Base-by-base conservation (phyloP, 1,140 invertebrate genomes). In the Magallana ariakensis region DNA sequence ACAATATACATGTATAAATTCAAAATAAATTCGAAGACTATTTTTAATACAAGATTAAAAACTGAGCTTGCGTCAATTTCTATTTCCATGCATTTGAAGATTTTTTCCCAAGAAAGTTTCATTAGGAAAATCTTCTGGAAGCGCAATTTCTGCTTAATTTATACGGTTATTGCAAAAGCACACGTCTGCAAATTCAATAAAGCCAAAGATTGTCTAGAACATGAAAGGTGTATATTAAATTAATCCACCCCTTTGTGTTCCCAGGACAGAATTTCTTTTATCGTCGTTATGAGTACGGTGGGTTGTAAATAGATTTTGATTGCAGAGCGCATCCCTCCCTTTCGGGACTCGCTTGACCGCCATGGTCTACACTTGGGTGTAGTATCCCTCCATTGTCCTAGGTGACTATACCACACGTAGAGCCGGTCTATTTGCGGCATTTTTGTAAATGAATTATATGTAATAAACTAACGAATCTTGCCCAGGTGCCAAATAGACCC, bases 301-400 rank as follows among this genome's bases (percentile, higher is more conserved):
- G 66, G 66, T 33, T 75, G 66, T 75, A 75, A 75, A 75, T 75
- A 26, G 66, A 75, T 26, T 62, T 75, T 19, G 22, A 75, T 75
- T 33, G 22, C 22, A 13, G 22, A 33, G 66, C 66, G 66, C 19
- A 10, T 9, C 66, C 66, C 15, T 13, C 9, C 33, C 66, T 75
- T 19, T 10, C 66, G 66, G 66, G 66, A 75, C 13, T 75, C 66
- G 9, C 1, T 33, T 26, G 66, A 75, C 66, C 19, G 22, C 66
- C 66, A 26, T 11, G 3, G 7, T 75, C n/a, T n/a, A 19, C 26
- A 75, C 66, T 75, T 75, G 22, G 66, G 66, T 19, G 19, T 75
- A 75, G 33, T 75, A 26, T 75, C 22, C 13, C 19, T 7, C 22
- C 33, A 75, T 75, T 75, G 66, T 75, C 10, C 22, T 26, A 75